Evolutionary conservation across 2,113 vertebrate genomes (phyloP), one percentile per base, ranked within the genome.

Genomic region (Tetrao urogallus): DNA sequence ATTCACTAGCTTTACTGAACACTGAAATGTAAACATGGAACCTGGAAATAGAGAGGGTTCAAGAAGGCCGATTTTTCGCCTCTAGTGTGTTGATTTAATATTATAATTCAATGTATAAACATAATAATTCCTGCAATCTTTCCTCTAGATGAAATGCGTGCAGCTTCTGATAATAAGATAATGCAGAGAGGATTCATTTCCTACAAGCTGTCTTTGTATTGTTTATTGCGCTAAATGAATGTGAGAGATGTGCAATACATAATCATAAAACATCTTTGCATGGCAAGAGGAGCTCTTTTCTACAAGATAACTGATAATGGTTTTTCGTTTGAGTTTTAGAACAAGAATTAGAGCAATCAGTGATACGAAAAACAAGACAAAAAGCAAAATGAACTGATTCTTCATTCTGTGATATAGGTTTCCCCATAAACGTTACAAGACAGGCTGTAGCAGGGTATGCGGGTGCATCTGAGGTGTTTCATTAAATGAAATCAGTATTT

Each of bases 161-260:
- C n/a, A 28, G 76, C 45, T 88, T 86, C 81, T 92, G 87, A 83
- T 89, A 87, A 92, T 81, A 69, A 60, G 91, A 91, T 94, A 96
- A 94, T 0, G 34, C 72, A 13, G 72, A 80, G 70, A 91, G 72
- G 75, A 91, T 91, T 95, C 89, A 60, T 91, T 88, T 94, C 93
- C 91, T 95, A 60, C 88, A 66, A 91, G 79, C 85, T 88, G 63
- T 52, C 79, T 92, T 64, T 38, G 38, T 52, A 28, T 47, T 74
- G 43, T 89, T 95, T 86, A 67, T 86, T 6, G 65, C 86, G 75
- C 85, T 78, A 65, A 89, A 94, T 43, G 80, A 92, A 88, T 27
- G 45, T 10, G 65, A 94, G 72, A 50, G 78, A 72, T 70, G 58
- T 14, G 78, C 58, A 73, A 79, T 52, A 50, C 72, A 82, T 77